Evolutionary conservation across 2,113 vertebrate species (phyloP).

Genomic region (Empidonax alnorum): DNA sequence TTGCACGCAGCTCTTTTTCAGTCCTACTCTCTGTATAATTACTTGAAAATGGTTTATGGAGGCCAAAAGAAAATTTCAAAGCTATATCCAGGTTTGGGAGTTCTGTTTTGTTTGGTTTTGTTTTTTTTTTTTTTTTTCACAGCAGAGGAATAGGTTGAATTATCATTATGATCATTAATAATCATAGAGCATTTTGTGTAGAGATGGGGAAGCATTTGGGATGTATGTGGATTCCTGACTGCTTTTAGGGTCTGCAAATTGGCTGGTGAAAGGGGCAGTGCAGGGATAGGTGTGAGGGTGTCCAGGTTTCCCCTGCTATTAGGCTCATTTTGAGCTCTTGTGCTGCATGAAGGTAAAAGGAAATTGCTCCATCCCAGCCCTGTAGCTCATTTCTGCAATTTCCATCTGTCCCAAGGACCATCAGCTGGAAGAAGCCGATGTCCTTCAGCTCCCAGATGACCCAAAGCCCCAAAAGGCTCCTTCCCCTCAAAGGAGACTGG

Average conservation of each 20-base stretch:
- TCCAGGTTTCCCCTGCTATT: background rate
- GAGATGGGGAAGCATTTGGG: background rate
- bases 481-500: background rate
- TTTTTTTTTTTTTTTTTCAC: background rate
- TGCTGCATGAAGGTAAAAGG: background rate
- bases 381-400: background rate
- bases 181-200: background rate
- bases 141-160: background rate
- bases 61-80: background rate
- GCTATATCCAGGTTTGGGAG: background rate
- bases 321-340: background rate
- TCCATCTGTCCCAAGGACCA: background rate
- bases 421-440: background rate
- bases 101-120: background rate
- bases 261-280: background rate
- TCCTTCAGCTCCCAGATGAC: background rate
- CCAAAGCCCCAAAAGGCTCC: background rate
- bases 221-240: background rate
- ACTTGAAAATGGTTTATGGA: slow-evolving; percentile 18
- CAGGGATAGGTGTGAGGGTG: background rate
- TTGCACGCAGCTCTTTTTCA: slow-evolving; percentile 16
- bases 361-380: background rate
- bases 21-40: slow-evolving; percentile 26
- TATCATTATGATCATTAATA: background rate
- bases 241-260: background rate